Percentiles rank a stretch among this genome's conserved stretches.
These are phyloP conservation scores for Oedothorax gibbosus DNA, from an alignment of 1,140 invertebrate species.

Conservation along the genomic window DNA sequence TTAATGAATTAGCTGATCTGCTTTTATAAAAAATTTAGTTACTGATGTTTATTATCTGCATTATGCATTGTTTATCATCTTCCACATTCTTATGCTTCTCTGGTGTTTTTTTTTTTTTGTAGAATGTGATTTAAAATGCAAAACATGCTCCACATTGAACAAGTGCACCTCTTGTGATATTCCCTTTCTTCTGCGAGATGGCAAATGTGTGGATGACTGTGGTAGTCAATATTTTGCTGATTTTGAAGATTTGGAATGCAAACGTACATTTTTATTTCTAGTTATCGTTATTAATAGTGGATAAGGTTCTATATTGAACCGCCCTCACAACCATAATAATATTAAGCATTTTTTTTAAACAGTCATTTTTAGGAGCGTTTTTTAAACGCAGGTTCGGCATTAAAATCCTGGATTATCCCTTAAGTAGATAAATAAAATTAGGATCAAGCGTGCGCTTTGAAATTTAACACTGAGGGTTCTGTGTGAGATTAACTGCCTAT, in stretches of 20 bases:
- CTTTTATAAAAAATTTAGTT: no score
- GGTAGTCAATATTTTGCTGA: conserved; percentile 38
- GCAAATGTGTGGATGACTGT: conserved; percentile 48
- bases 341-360: background rate
- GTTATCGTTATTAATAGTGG: background rate
- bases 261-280: conserved; percentile 9
- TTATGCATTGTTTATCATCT: no score
- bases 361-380: background rate
- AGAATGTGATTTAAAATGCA: conserved; percentile 50
- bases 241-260: conserved; percentile 21
- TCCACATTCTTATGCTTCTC: no score
- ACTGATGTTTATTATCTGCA: no score
- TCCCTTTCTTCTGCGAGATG: conserved; percentile 19
- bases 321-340: no score
- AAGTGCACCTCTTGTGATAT: conserved; percentile 44
- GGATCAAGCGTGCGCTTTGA: no score
- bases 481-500: no score
- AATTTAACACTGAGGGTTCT: no score
- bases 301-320: background rate
- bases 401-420: background rate
- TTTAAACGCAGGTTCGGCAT: background rate
- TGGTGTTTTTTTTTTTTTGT: background rate
- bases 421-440: no score
- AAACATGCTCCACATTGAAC: conserved; percentile 22
- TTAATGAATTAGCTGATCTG: no score